Evolutionary conservation across 2,797 vertebrate species (phyloP), one percentile per base, ranked within the genome.

Genomic region (Enteromius paludinosus): DNA sequence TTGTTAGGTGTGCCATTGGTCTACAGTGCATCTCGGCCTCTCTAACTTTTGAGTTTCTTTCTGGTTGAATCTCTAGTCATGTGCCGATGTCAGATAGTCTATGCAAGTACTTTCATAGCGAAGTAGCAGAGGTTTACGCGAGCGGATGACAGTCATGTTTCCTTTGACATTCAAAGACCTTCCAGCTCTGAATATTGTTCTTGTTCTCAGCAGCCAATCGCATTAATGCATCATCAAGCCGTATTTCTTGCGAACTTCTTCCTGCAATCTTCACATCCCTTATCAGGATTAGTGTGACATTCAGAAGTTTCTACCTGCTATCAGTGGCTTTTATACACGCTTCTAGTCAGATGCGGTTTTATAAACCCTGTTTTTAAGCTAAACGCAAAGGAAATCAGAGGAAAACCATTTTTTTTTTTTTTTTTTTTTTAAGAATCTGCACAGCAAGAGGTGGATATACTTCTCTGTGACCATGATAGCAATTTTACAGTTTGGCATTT

Each of bases 121-220:
- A 59, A 70, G 49, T 43, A 20, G 33, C 33, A 59, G 25, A 79
- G 66, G 66, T 56, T 45, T 10, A 56, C 33, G 52, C 30, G 38
- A 79, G 54, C 78, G 3, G 47, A 54, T 35, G n/a, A 56, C 64
- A 15, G 20, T 77, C 43, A 10, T 5, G 76, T 78, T 78, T 66
- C 62, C 62, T 78, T 52, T 38, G 52, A 45, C 52, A 61, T 71
- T 80, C 38, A 70, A 70, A 70, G 65, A 79, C 23, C 66, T 59
- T 20, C 5, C 18, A 6, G 66, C 11, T 56, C 59, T 4, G 17
- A 33, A 77, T 20, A 45, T 62, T 62, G 54, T 59, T 61, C n/a
- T 56, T 45, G 49, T 62, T 45, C 18, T 62, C 64, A 64, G 38
- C 18, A 25, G 35, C 30, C 15, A 56, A 54, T 73, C 49, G 14